These are phyloP conservation scores for Perognathus longimembris DNA, from an alignment of 2,113 vertebrate genomes.

Conservation along the genomic window DNA sequence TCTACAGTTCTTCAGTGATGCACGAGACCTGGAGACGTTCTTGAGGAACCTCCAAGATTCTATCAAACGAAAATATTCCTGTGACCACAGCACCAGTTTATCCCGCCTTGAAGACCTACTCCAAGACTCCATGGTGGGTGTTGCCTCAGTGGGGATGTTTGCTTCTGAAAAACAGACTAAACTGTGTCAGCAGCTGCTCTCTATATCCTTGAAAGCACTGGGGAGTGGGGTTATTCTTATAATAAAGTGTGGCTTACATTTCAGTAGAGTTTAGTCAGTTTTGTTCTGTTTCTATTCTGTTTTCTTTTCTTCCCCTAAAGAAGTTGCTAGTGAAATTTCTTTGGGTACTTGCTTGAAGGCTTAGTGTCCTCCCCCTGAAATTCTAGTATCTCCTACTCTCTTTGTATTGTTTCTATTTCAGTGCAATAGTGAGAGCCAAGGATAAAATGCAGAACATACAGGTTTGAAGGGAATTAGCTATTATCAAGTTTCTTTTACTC, in stretches of 20 bases:
- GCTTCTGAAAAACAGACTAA: slow-evolving; percentile 64
- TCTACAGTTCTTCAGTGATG: slow-evolving; percentile 93
- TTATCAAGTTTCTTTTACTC: slow-evolving; percentile 30
- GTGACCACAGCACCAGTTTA: slow-evolving; percentile 94
- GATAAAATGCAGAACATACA: neutral
- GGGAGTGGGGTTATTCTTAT: neutral
- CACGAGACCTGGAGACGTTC: slow-evolving; percentile 94
- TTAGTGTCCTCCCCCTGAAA: neutral
- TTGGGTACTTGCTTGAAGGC: neutral
- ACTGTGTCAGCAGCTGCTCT: slow-evolving; percentile 53
- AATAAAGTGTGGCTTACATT: neutral
- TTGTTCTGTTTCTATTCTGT: slow-evolving; percentile 13
- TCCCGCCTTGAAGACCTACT: slow-evolving; percentile 96
- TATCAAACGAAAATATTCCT: slow-evolving; percentile 97
- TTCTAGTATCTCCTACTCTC: neutral
- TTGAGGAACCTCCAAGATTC: slow-evolving; percentile 96
- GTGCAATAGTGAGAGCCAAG: neutral
- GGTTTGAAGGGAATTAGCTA: neutral
- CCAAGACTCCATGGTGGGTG: slow-evolving; percentile 98
- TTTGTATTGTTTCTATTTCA: neutral
- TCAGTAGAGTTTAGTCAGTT: slow-evolving; percentile 19
- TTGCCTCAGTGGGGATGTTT: slow-evolving; percentile 55
- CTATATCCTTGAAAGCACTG: slow-evolving; percentile 66
- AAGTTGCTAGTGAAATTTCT: slow-evolving; percentile 40
- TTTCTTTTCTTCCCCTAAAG: slow-evolving; percentile 54